These are phyloP conservation scores for Daboia siamensis DNA, from an alignment of 2,113 vertebrate species.

Conservation along the genomic window DNA sequence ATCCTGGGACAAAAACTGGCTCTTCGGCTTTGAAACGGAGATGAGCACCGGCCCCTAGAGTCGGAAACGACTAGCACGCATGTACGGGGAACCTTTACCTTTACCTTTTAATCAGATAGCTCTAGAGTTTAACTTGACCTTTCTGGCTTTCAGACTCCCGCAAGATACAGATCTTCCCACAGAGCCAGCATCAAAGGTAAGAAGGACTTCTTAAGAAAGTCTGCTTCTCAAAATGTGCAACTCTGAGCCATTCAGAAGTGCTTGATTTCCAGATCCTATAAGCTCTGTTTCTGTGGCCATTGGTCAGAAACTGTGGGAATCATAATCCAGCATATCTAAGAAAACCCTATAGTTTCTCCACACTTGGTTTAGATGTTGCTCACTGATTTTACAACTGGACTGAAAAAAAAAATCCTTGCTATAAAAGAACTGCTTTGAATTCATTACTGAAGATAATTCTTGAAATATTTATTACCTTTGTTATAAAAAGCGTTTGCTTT, in stretches of 20 bases:
- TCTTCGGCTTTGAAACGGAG: too few species aligned
- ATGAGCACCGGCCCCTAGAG: too few species aligned
- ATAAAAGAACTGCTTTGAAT: neutral
- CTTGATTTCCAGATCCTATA: neutral
- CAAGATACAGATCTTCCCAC: conserved; percentile 71
- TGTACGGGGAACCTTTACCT: too few species aligned
- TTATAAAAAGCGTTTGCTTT: neutral
- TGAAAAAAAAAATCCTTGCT: neutral
- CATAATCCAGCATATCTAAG: neutral
- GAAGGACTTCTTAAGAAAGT: conserved; percentile 49
- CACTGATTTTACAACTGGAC: neutral
- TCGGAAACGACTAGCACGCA: too few species aligned
- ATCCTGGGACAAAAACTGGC: too few species aligned
- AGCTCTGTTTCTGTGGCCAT: neutral
- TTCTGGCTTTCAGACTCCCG: conserved; percentile 77
- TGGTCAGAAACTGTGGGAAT: neutral
- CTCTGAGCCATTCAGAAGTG: neutral
- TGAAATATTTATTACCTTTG: neutral
- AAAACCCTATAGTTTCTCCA: neutral
- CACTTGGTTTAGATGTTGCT: neutral
- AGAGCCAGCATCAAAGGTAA: conserved; percentile 87
- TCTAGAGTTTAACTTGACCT: neutral
- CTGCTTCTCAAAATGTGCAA: neutral
- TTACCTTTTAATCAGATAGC: neutral
- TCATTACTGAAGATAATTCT: neutral